Evolutionary conservation across 2,888 invertebrate species (phyloP), one percentile per base, ranked within the genome.

Genomic region (Chalcosyrphus nemorum): DNA sequence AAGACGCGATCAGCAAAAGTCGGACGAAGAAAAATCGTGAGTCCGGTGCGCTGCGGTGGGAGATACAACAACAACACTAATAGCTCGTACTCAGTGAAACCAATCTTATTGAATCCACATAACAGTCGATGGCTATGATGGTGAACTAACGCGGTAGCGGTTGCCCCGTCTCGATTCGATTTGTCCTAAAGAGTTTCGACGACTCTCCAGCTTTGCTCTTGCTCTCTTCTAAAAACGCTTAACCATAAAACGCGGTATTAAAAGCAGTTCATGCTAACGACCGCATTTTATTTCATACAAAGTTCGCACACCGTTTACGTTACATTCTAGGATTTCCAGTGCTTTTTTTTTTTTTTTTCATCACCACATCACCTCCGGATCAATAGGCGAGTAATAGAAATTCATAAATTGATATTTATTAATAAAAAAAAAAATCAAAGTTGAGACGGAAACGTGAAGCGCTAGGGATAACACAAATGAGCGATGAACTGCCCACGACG

Each of bases 281-380:
- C 84, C 84, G 76, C 76, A 81, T 86, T 78, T 77, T 54, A 78
- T 86, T 80, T 86, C 82, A 81, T 84, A 84, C 86, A 80, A 87
- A 86, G 87, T 86, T 87, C 87, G 86, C 87, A 87, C 86, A 86
- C 78, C 86, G 87, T 87, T 87, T 87, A 86, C 86, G 81, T 86
- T 86, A 84, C 84, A 84, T 59, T 84, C 84, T 84, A 65, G 80
- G 74, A 80, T 84, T 84, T 80, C 84, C 72, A 76, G 59, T 50
- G 32, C 19, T n/a, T n/a, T n/a, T n/a, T n/a, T n/a, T n/a, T n/a
- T n/a, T n/a, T n/a, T n/a, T n/a, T n/a, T n/a, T n/a, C 41, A 52
- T 13, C 19, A 45, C 52, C n/a, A 57, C 70, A 59, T 38, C 66
- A 57, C 63, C 45, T 54, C 74, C 74, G 80, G 84, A 84, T 84